Percentiles rank a stretch among this genome's conserved stretches.
Conservation (phyloP, 2,888 invertebrate species). For the Lasiommata megera region DNA sequence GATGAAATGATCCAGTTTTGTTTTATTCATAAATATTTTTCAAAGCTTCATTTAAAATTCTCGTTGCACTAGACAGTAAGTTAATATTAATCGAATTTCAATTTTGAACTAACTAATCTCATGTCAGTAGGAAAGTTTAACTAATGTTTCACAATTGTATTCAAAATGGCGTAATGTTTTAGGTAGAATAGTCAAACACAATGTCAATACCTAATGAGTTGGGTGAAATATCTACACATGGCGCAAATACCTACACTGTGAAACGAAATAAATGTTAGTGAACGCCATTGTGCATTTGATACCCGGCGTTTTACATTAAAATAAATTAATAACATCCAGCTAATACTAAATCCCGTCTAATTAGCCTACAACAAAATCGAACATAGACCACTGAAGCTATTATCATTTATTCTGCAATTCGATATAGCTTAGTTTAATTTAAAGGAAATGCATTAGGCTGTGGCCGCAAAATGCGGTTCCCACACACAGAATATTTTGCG, state of each 20-base stretch:
- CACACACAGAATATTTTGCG: constrained; percentile 38
- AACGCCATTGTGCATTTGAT: constrained; percentile 13
- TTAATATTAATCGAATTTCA: too few relatives aligned
- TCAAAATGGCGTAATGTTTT: background rate
- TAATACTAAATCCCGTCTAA: constrained; percentile 29
- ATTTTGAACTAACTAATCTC: background rate
- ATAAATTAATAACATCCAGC: constrained; percentile 18
- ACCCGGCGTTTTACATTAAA: constrained; percentile 6
- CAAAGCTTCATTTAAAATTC: too few relatives aligned
- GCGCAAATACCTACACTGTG: background rate
- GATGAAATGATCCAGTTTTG: too few relatives aligned
- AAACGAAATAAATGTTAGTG: background rate
- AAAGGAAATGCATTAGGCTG: constrained; percentile 54
- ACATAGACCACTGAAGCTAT: constrained; percentile 26
- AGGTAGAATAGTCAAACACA: too few relatives aligned
- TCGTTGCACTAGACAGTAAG: too few relatives aligned
- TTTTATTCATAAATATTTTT: too few relatives aligned
- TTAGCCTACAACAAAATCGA: constrained; percentile 36
- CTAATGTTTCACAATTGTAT: background rate
- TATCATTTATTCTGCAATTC: constrained; percentile 40
- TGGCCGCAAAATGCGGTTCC: constrained; percentile 53
- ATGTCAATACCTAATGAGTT: background rate
- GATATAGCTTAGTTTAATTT: constrained; percentile 55
- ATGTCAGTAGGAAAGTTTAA: too few relatives aligned
- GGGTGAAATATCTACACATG: background rate